These are phyloP conservation scores for Hyalella azteca DNA, from an alignment of 2,888 invertebrate species.

Conservation along the genomic window DNA sequence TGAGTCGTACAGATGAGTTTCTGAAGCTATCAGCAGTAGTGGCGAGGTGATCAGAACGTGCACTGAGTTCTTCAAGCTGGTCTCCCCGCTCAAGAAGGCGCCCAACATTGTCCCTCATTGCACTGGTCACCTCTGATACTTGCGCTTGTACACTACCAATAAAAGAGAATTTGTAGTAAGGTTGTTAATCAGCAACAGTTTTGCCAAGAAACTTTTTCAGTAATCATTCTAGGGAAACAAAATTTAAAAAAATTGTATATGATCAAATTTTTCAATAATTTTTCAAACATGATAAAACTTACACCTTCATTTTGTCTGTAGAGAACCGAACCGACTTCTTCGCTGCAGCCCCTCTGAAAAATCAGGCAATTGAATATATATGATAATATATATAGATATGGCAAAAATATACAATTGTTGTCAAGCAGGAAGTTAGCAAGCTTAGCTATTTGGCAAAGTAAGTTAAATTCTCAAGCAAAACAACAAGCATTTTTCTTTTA, in stretches of 20 bases:
- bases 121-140: slow-evolving; percentile 64
- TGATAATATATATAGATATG: too few relatives aligned
- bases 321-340: slow-evolving; percentile 55
- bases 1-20: slow-evolving; percentile 46
- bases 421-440: too few relatives aligned
- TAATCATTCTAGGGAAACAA: not conserved
- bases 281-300: not conserved
- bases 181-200: too few relatives aligned
- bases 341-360: slow-evolving; percentile 60
- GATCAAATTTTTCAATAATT: not conserved
- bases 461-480: too few relatives aligned
- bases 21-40: slow-evolving; percentile 54
- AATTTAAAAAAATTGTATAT: not conserved
- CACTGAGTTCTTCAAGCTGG: slow-evolving; percentile 63
- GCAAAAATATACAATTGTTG: too few relatives aligned
- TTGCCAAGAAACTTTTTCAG: too few relatives aligned
- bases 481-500: too few relatives aligned
- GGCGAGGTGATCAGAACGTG: slow-evolving; percentile 62
- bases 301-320: slow-evolving; percentile 55
- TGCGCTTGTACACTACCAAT: slow-evolving; percentile 61
- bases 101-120: slow-evolving; percentile 64
- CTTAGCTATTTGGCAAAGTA: too few relatives aligned
- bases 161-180: not conserved
- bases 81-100: slow-evolving; percentile 64
- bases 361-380: too few relatives aligned